These are phyloP conservation scores for Diadumene lineata DNA, from an alignment of 92 coral and sea anemone genomes.

Conservation along the genomic window DNA sequence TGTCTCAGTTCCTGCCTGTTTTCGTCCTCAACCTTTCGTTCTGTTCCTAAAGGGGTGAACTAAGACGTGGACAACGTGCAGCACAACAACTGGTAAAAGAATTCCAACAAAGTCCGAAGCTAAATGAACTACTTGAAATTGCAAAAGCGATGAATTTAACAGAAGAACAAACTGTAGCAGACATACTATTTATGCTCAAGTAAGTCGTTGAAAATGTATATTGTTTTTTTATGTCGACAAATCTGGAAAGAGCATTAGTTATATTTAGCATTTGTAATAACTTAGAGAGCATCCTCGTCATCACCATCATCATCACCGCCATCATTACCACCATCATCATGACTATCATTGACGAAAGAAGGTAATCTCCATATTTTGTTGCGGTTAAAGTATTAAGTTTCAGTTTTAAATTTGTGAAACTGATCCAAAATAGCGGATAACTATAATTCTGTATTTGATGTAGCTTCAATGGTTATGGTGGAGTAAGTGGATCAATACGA, in stretches of 20 bases:
- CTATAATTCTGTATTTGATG: background rate
- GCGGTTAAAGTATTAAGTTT: too few species aligned
- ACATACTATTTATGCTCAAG: constrained; percentile 78
- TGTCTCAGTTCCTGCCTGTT: too few species aligned
- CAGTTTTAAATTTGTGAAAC: too few species aligned
- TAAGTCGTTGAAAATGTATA: constrained; percentile 43
- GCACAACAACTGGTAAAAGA: constrained; percentile 37
- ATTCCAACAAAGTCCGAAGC: constrained; percentile 39
- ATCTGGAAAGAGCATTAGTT: too few species aligned
- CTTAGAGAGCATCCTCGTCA: background rate
- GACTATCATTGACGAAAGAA: background rate
- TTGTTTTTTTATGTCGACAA: too few species aligned
- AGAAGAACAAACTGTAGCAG: constrained; percentile 75
- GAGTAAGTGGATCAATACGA: constrained; percentile 59
- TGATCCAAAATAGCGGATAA: too few species aligned
- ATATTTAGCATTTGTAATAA: too few species aligned
- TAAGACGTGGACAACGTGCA: constrained; percentile 45
- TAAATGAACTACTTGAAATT: constrained; percentile 35
- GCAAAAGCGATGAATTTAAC: constrained; percentile 61
- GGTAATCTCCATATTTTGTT: background rate
- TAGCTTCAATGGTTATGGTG: constrained; percentile 85
- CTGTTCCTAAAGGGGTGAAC: constrained; percentile 9
- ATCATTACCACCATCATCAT: background rate
- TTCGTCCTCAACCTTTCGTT: background rate
- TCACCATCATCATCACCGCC: background rate